Conservation (phyloP, 1,140 invertebrate genomes). For the Drosophila chauvacae region DNA sequence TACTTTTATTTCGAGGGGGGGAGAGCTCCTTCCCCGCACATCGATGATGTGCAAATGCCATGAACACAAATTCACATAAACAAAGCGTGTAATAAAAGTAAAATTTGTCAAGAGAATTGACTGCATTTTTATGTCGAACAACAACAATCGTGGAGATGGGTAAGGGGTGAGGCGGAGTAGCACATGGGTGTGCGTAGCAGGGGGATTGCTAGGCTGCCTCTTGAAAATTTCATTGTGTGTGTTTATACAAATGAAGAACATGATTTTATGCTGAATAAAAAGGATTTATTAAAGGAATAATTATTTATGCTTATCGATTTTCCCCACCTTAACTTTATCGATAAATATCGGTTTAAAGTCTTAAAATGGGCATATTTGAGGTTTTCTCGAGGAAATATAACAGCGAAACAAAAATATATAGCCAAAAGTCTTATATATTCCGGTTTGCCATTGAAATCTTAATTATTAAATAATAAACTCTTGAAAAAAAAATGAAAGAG, state of each 20-base stretch:
- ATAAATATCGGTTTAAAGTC: not conserved
- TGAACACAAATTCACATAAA: constrained; percentile 52
- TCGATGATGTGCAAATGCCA: constrained; percentile 64
- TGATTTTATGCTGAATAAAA: not conserved
- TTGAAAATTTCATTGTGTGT: not conserved
- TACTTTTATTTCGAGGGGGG: constrained; percentile 8
- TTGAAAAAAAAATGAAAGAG: not conserved
- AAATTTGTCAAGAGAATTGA: constrained; percentile 77
- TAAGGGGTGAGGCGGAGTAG: not conserved
- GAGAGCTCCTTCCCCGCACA: not conserved
- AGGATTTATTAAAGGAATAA: too few relatives aligned
- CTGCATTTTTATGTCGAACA: constrained; percentile 60
- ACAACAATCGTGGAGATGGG: not conserved
- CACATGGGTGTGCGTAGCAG: not conserved
- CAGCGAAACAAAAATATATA: not conserved
- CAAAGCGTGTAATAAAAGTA: constrained; percentile 66
- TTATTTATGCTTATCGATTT: not conserved
- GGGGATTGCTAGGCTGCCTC: not conserved
- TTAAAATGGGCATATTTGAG: not conserved
- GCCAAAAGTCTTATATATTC: not conserved
- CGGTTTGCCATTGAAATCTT: not conserved
- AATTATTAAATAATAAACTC: not conserved
- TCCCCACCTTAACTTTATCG: not conserved
- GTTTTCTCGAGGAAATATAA: not conserved
- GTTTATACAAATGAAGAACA: not conserved